Conservation (phyloP, 2,888 invertebrate genomes). For the Cheilosia scutellata region DNA sequence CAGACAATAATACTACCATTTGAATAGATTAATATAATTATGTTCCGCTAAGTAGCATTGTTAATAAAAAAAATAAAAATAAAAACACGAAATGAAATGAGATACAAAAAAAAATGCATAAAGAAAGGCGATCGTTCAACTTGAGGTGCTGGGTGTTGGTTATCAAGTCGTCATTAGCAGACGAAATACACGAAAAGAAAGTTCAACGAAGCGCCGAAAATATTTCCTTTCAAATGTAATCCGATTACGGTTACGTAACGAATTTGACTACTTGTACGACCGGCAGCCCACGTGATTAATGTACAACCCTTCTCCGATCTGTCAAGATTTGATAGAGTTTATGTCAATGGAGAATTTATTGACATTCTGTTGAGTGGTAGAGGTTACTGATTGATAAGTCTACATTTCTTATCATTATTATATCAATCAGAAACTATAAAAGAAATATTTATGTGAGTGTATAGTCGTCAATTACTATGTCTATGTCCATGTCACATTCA, state of each 20-base stretch:
- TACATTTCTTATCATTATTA: no score
- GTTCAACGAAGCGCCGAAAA: conserved; percentile 16
- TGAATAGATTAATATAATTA: conserved; percentile 46
- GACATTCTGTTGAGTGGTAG: not conserved
- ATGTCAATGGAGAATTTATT: conserved; percentile 14
- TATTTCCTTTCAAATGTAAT: not conserved
- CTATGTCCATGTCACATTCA: no score
- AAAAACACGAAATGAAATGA: conserved; percentile 7
- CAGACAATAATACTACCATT: conserved; percentile 14
- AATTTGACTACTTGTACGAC: not conserved
- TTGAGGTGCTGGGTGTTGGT: conserved; percentile 34
- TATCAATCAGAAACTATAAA: no score
- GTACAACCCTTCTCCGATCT: conserved; percentile 20
- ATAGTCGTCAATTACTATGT: no score
- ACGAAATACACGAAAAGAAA: conserved; percentile 54
- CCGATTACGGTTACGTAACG: conserved; percentile 14
- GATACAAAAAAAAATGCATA: not conserved
- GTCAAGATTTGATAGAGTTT: conserved; percentile 10
- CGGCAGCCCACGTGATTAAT: conserved; percentile 16
- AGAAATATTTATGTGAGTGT: no score
- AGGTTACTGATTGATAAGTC: not conserved
- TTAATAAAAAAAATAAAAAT: conserved; percentile 29
- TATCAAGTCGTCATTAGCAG: conserved; percentile 35
- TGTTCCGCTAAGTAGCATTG: conserved; percentile 23
- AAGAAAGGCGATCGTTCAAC: conserved; percentile 55